Evolutionary conservation across 2,797 vertebrate species (phyloP).

Genomic region (Pseudochirops cupreus): DNA sequence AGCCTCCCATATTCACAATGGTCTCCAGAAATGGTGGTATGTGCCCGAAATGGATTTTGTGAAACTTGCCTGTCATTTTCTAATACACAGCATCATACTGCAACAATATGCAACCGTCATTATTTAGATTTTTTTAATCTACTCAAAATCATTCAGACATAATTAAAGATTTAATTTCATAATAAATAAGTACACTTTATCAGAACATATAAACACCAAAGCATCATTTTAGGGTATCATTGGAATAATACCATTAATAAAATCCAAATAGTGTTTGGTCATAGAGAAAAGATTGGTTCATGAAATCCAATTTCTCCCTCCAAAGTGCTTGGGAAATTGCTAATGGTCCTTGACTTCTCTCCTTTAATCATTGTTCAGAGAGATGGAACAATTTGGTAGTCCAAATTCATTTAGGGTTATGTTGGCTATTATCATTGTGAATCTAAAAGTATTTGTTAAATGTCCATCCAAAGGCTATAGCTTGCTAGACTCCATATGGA

Average conservation of each 20-base stretch:
- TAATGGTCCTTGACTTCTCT: not conserved
- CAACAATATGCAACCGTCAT: not conserved
- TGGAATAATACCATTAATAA: not conserved
- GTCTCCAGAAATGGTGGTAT: not conserved
- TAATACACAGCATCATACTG: not conserved
- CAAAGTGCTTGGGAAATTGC: not conserved
- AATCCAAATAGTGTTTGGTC: not conserved
- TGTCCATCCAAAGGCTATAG: not conserved
- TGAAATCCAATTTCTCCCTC: not conserved
- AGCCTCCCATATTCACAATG: not conserved
- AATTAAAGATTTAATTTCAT: not conserved
- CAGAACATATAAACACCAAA: not conserved
- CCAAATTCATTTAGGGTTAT: not conserved
- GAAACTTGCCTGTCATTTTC: not conserved
- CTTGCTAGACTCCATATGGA: not conserved
- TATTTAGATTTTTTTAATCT: not conserved
- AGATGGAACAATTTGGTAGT: not conserved
- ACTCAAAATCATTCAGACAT: not conserved
- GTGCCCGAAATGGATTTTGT: not conserved
- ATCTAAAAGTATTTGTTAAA: not conserved
- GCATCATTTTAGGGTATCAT: not conserved
- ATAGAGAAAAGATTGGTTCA: not conserved
- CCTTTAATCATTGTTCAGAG: not conserved
- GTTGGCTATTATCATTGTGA: not conserved
- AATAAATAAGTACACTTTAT: not conserved